These are phyloP conservation scores for Troglohyphantes excavatus DNA, from an alignment of 2,888 invertebrate species.

Conservation along the genomic window DNA sequence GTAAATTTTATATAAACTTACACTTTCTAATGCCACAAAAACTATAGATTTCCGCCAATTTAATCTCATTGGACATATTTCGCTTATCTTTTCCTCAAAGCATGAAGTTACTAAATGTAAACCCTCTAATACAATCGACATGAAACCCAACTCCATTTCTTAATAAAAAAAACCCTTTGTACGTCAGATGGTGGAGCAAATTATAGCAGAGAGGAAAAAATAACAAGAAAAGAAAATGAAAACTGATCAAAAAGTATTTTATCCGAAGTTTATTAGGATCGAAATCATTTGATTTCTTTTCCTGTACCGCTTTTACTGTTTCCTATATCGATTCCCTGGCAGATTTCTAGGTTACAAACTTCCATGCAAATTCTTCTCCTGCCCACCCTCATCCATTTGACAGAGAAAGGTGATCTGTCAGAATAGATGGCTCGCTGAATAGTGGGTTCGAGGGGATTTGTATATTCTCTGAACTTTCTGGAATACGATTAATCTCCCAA, in stretches of 20 bases:
- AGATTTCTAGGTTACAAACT: neutral
- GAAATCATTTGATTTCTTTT: slow-evolving; percentile 47
- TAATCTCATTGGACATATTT: neutral
- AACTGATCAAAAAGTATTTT: slow-evolving; percentile 37
- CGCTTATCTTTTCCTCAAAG: neutral
- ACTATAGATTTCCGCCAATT: no score
- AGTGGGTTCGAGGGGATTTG: slow-evolving; percentile 11
- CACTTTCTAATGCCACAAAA: no score
- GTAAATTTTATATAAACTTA: no score
- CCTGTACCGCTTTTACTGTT: slow-evolving; percentile 30
- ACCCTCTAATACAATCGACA: slow-evolving; percentile 19
- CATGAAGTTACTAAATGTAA: neutral
- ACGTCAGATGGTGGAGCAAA: no score
- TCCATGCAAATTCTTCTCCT: slow-evolving; percentile 36
- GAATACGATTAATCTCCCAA: slow-evolving; percentile 37
- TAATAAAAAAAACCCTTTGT: neutral
- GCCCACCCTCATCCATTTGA: neutral
- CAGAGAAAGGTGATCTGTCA: slow-evolving; percentile 43
- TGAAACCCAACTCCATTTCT: neutral
- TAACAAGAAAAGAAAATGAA: neutral
- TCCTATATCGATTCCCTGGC: slow-evolving; percentile 24
- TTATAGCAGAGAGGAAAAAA: neutral
- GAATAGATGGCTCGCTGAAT: slow-evolving; percentile 39
- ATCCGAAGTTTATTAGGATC: slow-evolving; percentile 39
- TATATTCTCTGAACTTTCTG: slow-evolving; percentile 10